Evolutionary conservation across 2,888 invertebrate genomes (phyloP).

Genomic region (Bembecia ichneumoniformis): DNA sequence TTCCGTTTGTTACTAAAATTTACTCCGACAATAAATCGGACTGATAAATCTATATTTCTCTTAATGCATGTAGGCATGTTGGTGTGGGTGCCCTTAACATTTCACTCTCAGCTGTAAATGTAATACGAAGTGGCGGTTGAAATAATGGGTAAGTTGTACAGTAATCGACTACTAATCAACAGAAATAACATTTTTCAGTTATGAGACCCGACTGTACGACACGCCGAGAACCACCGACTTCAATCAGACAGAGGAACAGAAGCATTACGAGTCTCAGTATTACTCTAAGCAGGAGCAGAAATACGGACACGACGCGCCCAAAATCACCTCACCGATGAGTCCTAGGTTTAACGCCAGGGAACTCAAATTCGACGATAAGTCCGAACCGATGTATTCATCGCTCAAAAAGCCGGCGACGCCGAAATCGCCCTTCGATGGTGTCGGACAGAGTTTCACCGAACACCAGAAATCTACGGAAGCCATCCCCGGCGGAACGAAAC

Average conservation of each 20-base stretch:
- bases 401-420: constrained; percentile 39
- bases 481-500: constrained; percentile 57
- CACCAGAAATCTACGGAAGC: constrained; percentile 59
- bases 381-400: constrained; percentile 53
- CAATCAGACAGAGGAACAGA: constrained; percentile 40
- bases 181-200: constrained; percentile 36
- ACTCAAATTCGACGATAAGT: constrained; percentile 55
- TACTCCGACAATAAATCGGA: background rate
- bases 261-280: constrained; percentile 33
- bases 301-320: constrained; percentile 48
- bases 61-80: constrained; percentile 28
- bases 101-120: background rate
- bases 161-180: constrained; percentile 4
- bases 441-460: constrained; percentile 54
- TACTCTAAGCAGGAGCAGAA: constrained; percentile 42
- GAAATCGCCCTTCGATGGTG: constrained; percentile 40
- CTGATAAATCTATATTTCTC: background rate
- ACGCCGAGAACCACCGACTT: constrained; percentile 55
- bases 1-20: background rate
- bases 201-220: constrained; percentile 71
- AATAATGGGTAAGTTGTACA: background rate
- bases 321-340: constrained; percentile 43
- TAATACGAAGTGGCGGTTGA: background rate
- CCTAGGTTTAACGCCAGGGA: constrained; percentile 68
- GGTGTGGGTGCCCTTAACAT: constrained; percentile 25